Evolutionary conservation across 2,888 invertebrate genomes (phyloP).

Genomic region (Gibbula magus): DNA sequence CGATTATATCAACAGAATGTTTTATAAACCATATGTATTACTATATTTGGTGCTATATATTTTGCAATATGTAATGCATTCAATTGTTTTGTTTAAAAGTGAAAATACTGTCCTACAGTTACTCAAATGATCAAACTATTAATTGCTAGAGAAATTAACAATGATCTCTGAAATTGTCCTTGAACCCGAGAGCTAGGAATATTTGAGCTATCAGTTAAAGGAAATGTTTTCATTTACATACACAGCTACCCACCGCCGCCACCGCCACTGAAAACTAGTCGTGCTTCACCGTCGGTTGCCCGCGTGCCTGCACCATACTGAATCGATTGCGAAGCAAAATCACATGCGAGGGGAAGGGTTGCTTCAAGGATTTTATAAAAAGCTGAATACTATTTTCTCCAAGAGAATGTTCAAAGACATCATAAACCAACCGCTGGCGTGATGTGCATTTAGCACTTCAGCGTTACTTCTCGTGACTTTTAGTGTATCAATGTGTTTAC

Average conservation of each 20-base stretch:
- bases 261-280: neutral
- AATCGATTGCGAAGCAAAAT: constrained; percentile 7
- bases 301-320: constrained; percentile 26
- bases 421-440: neutral
- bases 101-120: too few species aligned
- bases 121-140: too few species aligned
- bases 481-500: neutral
- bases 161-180: too few species aligned
- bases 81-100: too few species aligned
- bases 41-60: too few species aligned
- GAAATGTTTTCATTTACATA: neutral
- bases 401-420: neutral
- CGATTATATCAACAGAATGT: too few species aligned
- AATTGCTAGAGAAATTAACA: too few species aligned
- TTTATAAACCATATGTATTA: too few species aligned
- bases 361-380: neutral
- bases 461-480: neutral
- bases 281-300: neutral
- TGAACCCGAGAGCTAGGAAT: too few species aligned
- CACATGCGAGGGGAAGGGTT: neutral
- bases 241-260: constrained; percentile 9
- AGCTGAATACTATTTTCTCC: neutral
- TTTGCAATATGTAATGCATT: too few species aligned
- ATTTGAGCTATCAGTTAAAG: too few species aligned
- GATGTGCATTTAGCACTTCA: neutral